A percentile compares a stretch with the other conserved stretches of the same genome.
These are phyloP conservation scores for Plagodis dolabraria DNA, from an alignment of 2,888 invertebrate genomes.

Conservation along the genomic window DNA sequence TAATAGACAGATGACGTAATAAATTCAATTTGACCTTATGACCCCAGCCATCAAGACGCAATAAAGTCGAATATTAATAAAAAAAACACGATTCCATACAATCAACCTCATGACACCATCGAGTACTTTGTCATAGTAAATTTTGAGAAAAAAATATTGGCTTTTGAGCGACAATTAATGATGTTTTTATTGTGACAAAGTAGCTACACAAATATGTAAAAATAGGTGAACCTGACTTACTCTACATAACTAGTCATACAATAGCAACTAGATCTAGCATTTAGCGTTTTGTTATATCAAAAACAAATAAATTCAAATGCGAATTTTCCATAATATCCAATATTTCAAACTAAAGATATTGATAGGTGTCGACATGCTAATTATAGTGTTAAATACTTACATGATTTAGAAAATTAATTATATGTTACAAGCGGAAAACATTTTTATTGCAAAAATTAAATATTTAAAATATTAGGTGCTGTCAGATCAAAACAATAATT, in stretches of 20 bases:
- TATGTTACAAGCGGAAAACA: slow-evolving; percentile 6
- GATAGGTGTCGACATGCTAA: slow-evolving; percentile 33
- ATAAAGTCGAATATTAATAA: slow-evolving; percentile 35
- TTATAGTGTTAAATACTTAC: slow-evolving; percentile 17
- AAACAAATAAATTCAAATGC: slow-evolving; percentile 34
- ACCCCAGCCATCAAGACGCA: slow-evolving; percentile 52
- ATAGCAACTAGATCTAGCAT: slow-evolving; percentile 23
- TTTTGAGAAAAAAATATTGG: background rate
- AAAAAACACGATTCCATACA: slow-evolving; percentile 11
- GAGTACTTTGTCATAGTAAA: slow-evolving; percentile 10
- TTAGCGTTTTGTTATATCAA: slow-evolving; percentile 17
- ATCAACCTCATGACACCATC: background rate
- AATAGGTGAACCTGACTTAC: background rate
- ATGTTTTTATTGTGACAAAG: background rate
- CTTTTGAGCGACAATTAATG: no score
- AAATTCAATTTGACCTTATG: slow-evolving; percentile 53
- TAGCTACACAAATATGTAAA: background rate
- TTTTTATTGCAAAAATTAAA: slow-evolving; percentile 3
- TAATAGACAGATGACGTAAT: slow-evolving; percentile 51
- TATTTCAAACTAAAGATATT: slow-evolving; percentile 23
- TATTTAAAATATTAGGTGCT: slow-evolving; percentile 4
- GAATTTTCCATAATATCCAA: slow-evolving; percentile 14
- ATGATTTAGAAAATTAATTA: slow-evolving; percentile 20
- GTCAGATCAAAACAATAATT: slow-evolving; percentile 15
- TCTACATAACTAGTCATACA: slow-evolving; percentile 29